Base-by-base conservation (phyloP, 2,888 invertebrate genomes). In the Scaeva pyrastri region DNA sequence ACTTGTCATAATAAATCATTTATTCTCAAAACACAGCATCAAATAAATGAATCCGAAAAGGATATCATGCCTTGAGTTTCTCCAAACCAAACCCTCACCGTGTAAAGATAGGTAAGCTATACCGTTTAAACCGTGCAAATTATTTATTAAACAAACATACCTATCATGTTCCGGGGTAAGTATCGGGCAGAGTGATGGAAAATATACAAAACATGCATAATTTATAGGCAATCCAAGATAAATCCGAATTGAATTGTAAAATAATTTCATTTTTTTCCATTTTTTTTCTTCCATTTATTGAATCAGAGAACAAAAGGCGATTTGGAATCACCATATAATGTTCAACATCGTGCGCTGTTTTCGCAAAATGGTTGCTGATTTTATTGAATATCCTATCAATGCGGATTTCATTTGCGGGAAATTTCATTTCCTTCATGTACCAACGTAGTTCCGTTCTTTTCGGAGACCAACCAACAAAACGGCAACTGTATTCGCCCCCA, bases 1-100 rank as follows among this genome's bases (percentile, higher is more conserved):
- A 79, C 58, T 75, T 79, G 58, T 72, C 56, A 84, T 64, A 68
- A 68, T 84, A 66, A 79, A 79, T 84, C 75, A 84, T 84, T 36
- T 71, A 75, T 71, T 58, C 79, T 66, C 60, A 60, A 66, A 75
- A 36, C 74, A 45, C 48, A 45, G 16, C 31, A 19, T n/a, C 8
- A 73, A 68, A 74, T 73, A 60, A 70, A 78, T 78, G 60, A 66
- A 78, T 50, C 26, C 26, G 26, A 43, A 19, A 0, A 3, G 19
- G 12, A 58, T 23, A 21, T 11, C 21, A 21, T 3, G 21, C 12
- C 14, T 52, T 52, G 52, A 23, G 14, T 23, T 52, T 52, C 52
- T 23, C 7, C 52, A 36, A 36, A 58, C 11, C n/a, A n/a, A 14
- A 48, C 7, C 8, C 14, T 45, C 7, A 7, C 12, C 0, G 19